These are phyloP conservation scores for Clarias magur DNA, from an alignment of 2,113 vertebrate genomes.

Conservation along the genomic window DNA sequence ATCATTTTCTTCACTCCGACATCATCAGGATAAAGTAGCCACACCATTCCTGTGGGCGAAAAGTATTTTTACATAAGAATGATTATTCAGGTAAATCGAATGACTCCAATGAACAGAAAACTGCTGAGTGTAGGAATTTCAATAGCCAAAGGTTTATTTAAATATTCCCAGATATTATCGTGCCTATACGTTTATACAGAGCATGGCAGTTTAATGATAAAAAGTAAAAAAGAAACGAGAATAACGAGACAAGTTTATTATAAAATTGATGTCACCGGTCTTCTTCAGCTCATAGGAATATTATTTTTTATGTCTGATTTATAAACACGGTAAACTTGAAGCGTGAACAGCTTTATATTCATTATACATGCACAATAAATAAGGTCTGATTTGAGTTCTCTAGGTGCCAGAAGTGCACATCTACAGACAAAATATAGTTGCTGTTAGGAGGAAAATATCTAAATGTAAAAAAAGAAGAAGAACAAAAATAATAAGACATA, in stretches of 20 bases:
- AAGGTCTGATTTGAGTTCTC: not conserved
- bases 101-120: not conserved
- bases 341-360: not conserved
- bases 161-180: not conserved
- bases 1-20: not conserved
- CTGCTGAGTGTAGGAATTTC: not conserved
- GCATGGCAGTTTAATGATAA: not conserved
- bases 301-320: not conserved
- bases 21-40: not conserved
- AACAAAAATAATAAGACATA: no score
- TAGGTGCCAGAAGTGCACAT: not conserved
- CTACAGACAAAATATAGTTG: not conserved
- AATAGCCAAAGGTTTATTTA: not conserved
- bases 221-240: not conserved
- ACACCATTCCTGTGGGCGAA: not conserved
- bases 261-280: not conserved
- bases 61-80: not conserved
- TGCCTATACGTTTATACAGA: not conserved
- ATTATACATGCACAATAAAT: not conserved
- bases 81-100: not conserved
- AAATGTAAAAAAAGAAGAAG: not conserved
- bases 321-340: not conserved
- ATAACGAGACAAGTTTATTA: not conserved
- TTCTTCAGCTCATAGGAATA: not conserved
- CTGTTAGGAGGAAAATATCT: not conserved